These are phyloP conservation scores for Drymodes brunneopygia DNA, from an alignment of 2,113 vertebrate genomes.

Conservation along the genomic window DNA sequence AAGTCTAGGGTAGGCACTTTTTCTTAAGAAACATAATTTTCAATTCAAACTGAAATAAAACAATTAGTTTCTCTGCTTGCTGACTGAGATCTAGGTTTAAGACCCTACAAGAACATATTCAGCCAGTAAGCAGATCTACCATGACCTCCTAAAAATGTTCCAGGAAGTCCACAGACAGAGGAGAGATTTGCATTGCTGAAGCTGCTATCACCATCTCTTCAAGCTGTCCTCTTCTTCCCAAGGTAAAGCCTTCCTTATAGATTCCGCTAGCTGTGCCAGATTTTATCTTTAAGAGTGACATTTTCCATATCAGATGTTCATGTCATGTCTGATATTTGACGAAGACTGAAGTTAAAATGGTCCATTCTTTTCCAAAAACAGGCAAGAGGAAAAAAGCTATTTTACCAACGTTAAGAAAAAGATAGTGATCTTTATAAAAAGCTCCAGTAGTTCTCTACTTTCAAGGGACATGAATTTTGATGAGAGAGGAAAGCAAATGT, in stretches of 20 bases:
- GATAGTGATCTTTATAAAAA: slow-evolving; percentile 6
- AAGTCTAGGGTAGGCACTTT: neutral
- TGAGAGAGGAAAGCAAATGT: neutral
- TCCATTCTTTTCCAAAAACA: neutral
- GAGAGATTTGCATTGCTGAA: neutral
- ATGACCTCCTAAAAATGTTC: neutral
- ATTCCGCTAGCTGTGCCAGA: neutral
- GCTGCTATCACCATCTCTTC: neutral
- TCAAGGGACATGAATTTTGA: slow-evolving; percentile 35
- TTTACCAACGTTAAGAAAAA: neutral
- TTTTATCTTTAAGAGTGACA: neutral
- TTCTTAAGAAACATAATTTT: neutral
- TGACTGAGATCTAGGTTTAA: neutral
- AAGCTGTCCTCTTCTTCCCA: neutral
- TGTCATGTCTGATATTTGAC: neutral
- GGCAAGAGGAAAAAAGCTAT: neutral
- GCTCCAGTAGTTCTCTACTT: neutral
- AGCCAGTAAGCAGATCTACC: neutral
- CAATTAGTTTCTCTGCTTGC: neutral
- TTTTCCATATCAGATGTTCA: neutral
- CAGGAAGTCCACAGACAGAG: neutral
- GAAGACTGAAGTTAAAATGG: neutral
- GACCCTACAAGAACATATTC: neutral
- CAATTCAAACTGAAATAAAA: neutral
- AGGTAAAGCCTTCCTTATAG: neutral